Evolutionary conservation across 2,888 invertebrate species (phyloP), one percentile per base, ranked within the genome.

Genomic region (Junonia oenone): DNA sequence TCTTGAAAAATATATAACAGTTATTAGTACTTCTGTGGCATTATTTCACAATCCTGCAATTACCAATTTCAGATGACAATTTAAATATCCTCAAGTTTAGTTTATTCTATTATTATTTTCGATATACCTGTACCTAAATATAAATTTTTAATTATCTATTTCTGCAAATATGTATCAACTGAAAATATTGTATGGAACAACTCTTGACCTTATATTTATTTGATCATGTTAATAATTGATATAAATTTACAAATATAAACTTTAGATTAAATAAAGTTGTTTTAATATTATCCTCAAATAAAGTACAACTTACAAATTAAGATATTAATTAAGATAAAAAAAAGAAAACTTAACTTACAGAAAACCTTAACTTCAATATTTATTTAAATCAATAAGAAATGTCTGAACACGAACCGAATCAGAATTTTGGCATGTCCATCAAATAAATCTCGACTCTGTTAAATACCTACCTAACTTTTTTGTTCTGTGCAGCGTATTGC

Each of bases 1-100:
- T 86, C 79, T 85, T 83, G 73, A 78, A 56, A 80, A 85, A 86
- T 71, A 69, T 83, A 82, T 79, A 82, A 78, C 75, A 75, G 82
- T 81, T 61, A 61, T 63, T 63, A 56, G 58, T 55, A 62, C 15
- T 46, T 50, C 35, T 55, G 52, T 55, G 52, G 59, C 57, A 62
- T 62, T 59, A 63, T 61, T 63, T 62, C 54, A 37, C 33, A 50
- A 29, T 29, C 58, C 57, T 59, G 57, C 45, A 46, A 40, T 22
- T 35, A 43, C 17, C 43, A 26, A 11, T 14, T 43, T 26, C 43
- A 26, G 13, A 48, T 6, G 19, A 22, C 29, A 8, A 15, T 38
- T 43, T 56, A 31, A 43, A 37, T 35, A 17, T 35, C 14, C 43
- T 5, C 29, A 17, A 15, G 14, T 6, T 15, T 27, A 27, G 14